phyloP scores from a whole-genome alignment of 2,888 invertebrate species.

The Agrochola circellaris region DNA sequence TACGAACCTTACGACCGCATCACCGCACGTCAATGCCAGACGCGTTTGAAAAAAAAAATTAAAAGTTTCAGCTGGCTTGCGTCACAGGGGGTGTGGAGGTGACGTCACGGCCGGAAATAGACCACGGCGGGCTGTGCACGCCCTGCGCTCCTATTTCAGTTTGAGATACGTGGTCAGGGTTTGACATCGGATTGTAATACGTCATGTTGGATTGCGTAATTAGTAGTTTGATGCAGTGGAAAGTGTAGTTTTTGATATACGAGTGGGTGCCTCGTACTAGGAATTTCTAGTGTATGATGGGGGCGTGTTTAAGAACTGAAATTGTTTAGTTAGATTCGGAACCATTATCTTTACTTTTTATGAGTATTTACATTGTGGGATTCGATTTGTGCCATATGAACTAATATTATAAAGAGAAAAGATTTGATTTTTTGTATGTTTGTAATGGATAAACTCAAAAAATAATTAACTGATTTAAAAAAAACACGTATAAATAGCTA shows the following conservation, averaged over 20 bases:
- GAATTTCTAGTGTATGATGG: background rate
- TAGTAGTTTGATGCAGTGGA: slow-evolving; percentile 26
- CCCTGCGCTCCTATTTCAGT: slow-evolving; percentile 60
- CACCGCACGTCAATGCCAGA: slow-evolving; percentile 71
- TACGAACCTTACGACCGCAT: slow-evolving; percentile 65
- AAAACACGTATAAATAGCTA: no score
- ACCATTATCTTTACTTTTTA: background rate
- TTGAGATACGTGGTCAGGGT: slow-evolving; percentile 58
- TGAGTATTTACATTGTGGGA: background rate
- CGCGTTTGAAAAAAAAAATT: slow-evolving; percentile 70
- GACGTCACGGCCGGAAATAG: slow-evolving; percentile 82
- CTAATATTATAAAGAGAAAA: no score
- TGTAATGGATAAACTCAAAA: no score
- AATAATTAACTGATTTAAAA: no score
- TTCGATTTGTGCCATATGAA: no score
- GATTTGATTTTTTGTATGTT: no score
- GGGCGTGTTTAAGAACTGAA: background rate
- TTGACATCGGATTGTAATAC: slow-evolving; percentile 64
- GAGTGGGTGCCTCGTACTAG: background rate
- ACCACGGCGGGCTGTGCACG: slow-evolving; percentile 68
- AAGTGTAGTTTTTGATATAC: background rate
- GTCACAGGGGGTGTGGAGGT: slow-evolving; percentile 77
- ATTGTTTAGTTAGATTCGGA: background rate
- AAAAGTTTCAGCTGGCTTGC: slow-evolving; percentile 75
- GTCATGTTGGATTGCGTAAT: slow-evolving; percentile 56